phyloP scores from a whole-genome alignment of 1,140 invertebrate species.

The Calephelis virginiensis region DNA sequence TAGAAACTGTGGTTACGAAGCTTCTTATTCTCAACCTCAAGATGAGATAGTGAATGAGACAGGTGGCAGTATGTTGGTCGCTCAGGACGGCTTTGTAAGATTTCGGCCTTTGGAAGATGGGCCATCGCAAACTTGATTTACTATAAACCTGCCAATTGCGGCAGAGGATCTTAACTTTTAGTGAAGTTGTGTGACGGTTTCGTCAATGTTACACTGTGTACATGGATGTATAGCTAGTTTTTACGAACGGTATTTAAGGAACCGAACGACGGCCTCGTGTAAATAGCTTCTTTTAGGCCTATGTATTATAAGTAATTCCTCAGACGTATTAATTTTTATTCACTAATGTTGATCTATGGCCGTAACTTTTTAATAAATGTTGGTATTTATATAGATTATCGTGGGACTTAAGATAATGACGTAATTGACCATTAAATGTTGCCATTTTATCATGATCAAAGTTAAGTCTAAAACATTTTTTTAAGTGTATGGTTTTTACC shows the following conservation, averaged over 20 bases:
- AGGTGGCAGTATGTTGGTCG: constrained; percentile 86
- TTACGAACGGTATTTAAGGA: constrained; percentile 18
- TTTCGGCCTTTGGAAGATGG: constrained; percentile 85
- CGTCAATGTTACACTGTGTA: constrained; percentile 33
- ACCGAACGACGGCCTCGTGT: constrained; percentile 10
- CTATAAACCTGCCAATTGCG: constrained; percentile 55
- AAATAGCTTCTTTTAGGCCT: constrained; percentile 4
- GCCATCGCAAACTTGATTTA: constrained; percentile 74
- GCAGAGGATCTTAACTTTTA: constrained; percentile 61
- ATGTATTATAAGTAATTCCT: constrained; percentile 16
- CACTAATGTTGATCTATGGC: constrained; percentile 18
- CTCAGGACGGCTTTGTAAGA: constrained; percentile 90
- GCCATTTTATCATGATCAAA: constrained; percentile 28
- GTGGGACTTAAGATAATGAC: constrained; percentile 16
- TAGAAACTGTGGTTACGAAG: constrained; percentile 62
- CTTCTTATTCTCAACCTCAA: constrained; percentile 70
- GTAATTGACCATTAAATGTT: constrained; percentile 29
- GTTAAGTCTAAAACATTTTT: constrained; percentile 21
- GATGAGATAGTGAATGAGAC: constrained; percentile 59
- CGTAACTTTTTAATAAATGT: constrained; percentile 25
- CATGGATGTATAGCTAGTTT: constrained; percentile 57
- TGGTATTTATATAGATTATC: constrained; percentile 27
- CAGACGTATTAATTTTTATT: constrained; percentile 14
- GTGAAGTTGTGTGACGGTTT: constrained; percentile 28
- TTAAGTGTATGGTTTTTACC: background rate